A percentile compares a stretch with the other conserved stretches of the same genome.
Conservation (phyloP, 2,113 vertebrate genomes). For the Heptranchias perlo region DNA sequence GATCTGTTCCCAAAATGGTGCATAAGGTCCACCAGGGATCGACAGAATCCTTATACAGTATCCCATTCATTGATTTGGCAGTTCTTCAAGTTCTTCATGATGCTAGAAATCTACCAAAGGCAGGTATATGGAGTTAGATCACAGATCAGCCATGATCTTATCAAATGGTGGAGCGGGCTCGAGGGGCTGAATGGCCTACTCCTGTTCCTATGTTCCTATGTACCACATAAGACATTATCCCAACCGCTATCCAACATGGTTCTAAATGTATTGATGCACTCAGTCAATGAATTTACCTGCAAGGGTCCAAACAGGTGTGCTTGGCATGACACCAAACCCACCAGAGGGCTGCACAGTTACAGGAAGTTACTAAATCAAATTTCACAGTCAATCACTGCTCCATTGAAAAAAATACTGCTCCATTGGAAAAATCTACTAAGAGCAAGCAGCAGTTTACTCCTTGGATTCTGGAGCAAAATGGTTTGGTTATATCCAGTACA, state of each 20-base stretch:
- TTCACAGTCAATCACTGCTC: neutral
- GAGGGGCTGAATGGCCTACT: too few relatives aligned
- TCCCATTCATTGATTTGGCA: neutral
- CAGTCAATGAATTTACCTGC: neutral
- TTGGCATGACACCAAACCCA: neutral
- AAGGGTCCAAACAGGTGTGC: neutral
- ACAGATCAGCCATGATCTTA: too few relatives aligned
- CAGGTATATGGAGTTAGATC: too few relatives aligned
- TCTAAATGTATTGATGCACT: neutral
- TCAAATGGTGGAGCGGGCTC: too few relatives aligned
- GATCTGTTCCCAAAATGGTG: neutral
- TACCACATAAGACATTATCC: neutral
- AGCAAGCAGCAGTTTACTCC: neutral
- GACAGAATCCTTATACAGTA: neutral
- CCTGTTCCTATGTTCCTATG: too few relatives aligned
- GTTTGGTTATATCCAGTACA: neutral
- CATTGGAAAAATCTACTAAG: neutral
- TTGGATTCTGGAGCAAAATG: neutral
- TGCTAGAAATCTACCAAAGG: neutral
- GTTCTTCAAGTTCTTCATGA: neutral
- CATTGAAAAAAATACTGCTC: neutral
- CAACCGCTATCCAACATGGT: neutral
- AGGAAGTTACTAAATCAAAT: neutral
- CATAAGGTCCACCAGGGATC: too few relatives aligned
- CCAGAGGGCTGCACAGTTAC: neutral